These are phyloP conservation scores for Sitta europaea DNA, from an alignment of 2,113 vertebrate species.

Conservation along the genomic window DNA sequence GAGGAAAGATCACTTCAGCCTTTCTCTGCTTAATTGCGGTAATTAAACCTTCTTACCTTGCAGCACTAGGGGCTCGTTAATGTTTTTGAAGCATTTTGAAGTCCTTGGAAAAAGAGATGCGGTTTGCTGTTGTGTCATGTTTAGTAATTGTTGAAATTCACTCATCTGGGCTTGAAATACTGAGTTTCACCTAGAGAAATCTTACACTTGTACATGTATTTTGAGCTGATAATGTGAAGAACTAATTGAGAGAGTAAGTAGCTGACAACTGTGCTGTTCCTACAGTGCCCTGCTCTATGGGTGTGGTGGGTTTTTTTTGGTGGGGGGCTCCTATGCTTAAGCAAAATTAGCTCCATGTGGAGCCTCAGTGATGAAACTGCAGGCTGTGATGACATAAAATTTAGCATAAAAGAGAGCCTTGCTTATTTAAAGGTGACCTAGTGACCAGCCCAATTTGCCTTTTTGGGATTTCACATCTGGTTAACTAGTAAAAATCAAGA, in stretches of 20 bases:
- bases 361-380: not conserved
- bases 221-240: not conserved
- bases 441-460: not conserved
- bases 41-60: constrained; percentile 47
- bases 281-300: not conserved
- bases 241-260: not conserved
- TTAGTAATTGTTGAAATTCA: not conserved
- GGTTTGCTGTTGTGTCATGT: not conserved
- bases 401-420: not conserved
- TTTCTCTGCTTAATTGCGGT: constrained; percentile 41
- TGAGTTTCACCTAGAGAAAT: not conserved
- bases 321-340: not conserved
- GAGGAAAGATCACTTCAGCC: not conserved
- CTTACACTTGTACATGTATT: not conserved
- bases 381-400: not conserved
- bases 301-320: not conserved
- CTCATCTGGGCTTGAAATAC: not conserved
- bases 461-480: not conserved
- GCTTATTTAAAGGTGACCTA: not conserved
- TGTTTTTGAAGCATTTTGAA: constrained; percentile 37
- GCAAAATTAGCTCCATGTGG: not conserved
- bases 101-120: not conserved
- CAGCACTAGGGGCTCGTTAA: constrained; percentile 21
- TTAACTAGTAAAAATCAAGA: not conserved
- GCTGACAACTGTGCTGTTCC: not conserved